Conservation (phyloP, 2,797 vertebrate species). For the Pelobates cultripes region DNA sequence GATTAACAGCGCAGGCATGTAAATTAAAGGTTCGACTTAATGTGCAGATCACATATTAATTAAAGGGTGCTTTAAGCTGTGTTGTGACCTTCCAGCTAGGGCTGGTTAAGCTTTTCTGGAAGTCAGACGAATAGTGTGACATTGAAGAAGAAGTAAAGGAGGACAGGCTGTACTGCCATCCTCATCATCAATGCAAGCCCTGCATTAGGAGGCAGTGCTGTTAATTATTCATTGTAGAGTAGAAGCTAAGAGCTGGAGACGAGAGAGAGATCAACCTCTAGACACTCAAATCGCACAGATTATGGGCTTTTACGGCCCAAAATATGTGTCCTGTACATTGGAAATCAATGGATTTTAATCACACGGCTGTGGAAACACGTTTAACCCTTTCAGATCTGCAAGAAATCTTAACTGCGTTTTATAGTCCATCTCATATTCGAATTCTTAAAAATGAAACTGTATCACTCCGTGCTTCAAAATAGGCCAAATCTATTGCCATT, state of each 20-base stretch:
- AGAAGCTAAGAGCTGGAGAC: slow-evolving; percentile 30
- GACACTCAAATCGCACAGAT: slow-evolving; percentile 19
- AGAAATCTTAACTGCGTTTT: too few species aligned
- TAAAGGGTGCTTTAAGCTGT: not conserved
- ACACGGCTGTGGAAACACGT: not conserved
- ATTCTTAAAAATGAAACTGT: too few species aligned
- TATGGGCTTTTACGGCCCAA: slow-evolving; percentile 1
- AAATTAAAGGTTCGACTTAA: not conserved
- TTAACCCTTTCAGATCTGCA: not conserved
- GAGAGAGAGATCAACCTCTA: slow-evolving; percentile 24
- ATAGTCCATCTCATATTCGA: too few species aligned
- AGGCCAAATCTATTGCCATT: too few species aligned
- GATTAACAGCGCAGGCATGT: not conserved
- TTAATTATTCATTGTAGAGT: slow-evolving; percentile 52
- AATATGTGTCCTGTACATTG: not conserved
- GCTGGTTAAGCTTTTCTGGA: slow-evolving; percentile 8
- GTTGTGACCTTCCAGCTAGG: not conserved
- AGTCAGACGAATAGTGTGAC: slow-evolving; percentile 17
- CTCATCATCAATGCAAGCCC: slow-evolving; percentile 43
- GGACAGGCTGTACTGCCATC: slow-evolving; percentile 28
- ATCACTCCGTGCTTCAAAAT: too few species aligned
- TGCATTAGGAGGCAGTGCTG: slow-evolving; percentile 29
- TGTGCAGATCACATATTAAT: not conserved
- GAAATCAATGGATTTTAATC: slow-evolving; percentile 2
- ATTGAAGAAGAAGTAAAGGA: slow-evolving; percentile 18